phyloP scores from a whole-genome alignment of 2,888 invertebrate genomes.

The Patella depressa region DNA sequence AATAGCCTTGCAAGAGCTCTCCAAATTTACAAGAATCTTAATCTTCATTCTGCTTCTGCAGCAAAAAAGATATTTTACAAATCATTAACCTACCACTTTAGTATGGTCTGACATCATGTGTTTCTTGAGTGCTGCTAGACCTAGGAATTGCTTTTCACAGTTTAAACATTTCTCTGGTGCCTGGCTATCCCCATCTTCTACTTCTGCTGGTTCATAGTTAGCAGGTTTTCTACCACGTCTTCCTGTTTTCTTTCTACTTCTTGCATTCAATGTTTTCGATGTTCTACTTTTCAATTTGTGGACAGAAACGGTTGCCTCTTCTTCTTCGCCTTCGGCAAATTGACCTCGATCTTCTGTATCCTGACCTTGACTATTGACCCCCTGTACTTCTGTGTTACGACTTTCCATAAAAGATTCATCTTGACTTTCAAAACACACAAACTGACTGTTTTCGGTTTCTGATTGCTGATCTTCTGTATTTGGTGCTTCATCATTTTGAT shows the following conservation, averaged over 20 bases:
- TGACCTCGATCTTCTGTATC: not conserved
- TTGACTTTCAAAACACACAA: no score
- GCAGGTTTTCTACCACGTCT: not conserved
- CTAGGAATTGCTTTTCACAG: conserved; percentile 15
- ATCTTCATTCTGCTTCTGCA: no score
- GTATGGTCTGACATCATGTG: conserved; percentile 23
- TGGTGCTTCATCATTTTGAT: no score
- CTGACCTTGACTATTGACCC: no score
- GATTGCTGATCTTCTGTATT: no score
- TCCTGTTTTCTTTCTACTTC: conserved; percentile 5
- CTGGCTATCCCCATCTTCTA: not conserved
- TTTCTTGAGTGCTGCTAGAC: conserved; percentile 13
- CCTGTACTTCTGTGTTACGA: no score
- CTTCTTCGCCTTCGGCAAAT: not conserved
- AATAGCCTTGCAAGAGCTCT: no score
- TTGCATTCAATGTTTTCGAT: not conserved
- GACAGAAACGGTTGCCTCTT: not conserved
- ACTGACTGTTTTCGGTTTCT: no score
- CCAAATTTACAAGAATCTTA: no score
- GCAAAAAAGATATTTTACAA: no score
- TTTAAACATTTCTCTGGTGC: conserved; percentile 12
- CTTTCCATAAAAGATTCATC: no score
- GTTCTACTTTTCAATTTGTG: not conserved
- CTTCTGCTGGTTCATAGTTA: not conserved
- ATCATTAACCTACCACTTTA: conserved; percentile 16